Percentiles rank a stretch among this genome's conserved stretches.
Conservation (phyloP, 2,797 vertebrate genomes). For the Alauda arvensis region DNA sequence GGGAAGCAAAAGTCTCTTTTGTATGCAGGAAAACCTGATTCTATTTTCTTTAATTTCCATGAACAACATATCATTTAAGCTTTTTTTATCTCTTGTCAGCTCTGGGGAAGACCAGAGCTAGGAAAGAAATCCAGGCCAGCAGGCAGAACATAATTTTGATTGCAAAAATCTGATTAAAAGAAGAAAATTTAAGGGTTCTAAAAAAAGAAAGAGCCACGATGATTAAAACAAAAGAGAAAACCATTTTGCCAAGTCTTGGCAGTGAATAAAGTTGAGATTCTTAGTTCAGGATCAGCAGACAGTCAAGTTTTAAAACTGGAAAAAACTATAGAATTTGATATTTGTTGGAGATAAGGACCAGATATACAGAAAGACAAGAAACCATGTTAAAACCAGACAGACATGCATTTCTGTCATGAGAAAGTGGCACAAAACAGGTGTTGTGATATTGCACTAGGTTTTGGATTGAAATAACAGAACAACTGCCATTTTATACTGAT, state of each 20-base stretch:
- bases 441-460: neutral
- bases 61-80: neutral
- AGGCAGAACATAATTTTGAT: neutral
- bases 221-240: neutral
- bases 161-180: neutral
- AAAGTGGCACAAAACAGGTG: neutral
- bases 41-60: neutral
- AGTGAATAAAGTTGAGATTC: neutral
- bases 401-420: neutral
- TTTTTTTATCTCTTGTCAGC: conserved; percentile 4
- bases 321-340: neutral
- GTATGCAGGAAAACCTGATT: neutral
- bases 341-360: neutral
- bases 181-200: neutral
- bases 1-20: neutral
- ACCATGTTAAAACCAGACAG: neutral
- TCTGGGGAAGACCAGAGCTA: neutral
- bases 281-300: neutral
- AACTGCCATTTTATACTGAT: neutral
- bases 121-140: neutral
- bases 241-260: neutral
- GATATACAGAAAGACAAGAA: neutral
- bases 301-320: neutral
- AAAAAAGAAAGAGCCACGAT: neutral
- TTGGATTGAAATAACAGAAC: neutral